Base-by-base conservation (phyloP, 2,888 invertebrate genomes). In the Rhingia rostrata region DNA sequence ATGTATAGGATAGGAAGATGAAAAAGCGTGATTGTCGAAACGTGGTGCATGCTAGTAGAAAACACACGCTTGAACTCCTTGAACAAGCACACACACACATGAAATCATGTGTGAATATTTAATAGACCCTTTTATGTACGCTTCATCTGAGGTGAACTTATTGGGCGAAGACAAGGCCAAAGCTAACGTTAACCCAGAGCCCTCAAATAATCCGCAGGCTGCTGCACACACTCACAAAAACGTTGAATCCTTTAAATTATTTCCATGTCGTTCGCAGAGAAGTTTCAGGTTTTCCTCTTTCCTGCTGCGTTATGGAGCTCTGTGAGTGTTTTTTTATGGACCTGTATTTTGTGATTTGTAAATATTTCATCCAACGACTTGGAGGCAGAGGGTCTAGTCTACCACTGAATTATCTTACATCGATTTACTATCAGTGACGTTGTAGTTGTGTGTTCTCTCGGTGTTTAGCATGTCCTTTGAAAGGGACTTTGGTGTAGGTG, bases 41-140 rank as follows among this genome's bases (percentile, higher is more conserved):
- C 70, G 58, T 39, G 64, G 30, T 64, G 56, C 33, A 12, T 41
- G 47, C 63, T 64, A 39, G 47, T 12, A 60, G 58, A 67, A 77
- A 60, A 51, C 77, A 66, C 66, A 47, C 53, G 70, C 58, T 70
- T 56, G 37, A 53, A 39, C 49, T 45, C 32, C 35, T 22, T 22
- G 22, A 22, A 22, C 22, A 22, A 1, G 2, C 2, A 22, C 2
- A 43, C 30, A 45, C 22, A 64, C 53, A 73, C 41, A 61, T 77
- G 82, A 78, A 78, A 41, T 78, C 72, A 82, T 78, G 78, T 78
- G 78, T 82, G 66, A 78, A 82, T 82, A 82, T 77, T 78, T 63
- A 77, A 77, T 82, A 60, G 64, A 77, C 70, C 70, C 81, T 82
- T 80, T 82, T 82, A 82, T 77, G 70, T 77, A 78, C 63, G 82